A percentile compares a stretch with the other conserved stretches of the same genome.
phyloP scores from a whole-genome alignment of 1,140 invertebrate species.

The Pseudomyrmex concolor region DNA sequence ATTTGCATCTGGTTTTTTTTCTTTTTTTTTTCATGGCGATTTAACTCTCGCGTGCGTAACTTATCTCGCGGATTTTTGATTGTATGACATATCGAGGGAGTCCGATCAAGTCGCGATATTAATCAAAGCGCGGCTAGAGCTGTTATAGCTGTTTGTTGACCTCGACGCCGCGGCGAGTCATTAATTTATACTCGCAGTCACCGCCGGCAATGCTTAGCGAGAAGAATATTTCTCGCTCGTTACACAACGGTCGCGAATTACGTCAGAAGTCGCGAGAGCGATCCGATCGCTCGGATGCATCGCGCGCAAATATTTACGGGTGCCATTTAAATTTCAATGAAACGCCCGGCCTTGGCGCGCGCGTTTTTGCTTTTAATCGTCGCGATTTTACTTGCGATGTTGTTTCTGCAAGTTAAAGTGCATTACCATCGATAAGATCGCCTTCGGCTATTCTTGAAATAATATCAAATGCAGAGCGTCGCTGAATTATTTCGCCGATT shows the following conservation, averaged over 20 bases:
- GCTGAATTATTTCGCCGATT: too few relatives aligned
- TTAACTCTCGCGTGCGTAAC: not conserved
- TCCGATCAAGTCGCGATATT: conserved; percentile 21
- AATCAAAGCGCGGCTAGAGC: conserved; percentile 22
- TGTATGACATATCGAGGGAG: not conserved
- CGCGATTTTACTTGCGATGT: not conserved
- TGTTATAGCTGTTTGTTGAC: conserved; percentile 53
- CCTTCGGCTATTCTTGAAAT: not conserved
- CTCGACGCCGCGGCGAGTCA: conserved; percentile 35
- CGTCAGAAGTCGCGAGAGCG: conserved; percentile 20
- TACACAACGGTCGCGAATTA: conserved; percentile 44
- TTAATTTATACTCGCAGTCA: conserved; percentile 47
- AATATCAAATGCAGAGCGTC: too few relatives aligned
- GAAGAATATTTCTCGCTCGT: conserved; percentile 35
- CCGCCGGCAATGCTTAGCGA: conserved; percentile 37
- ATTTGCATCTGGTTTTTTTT: not conserved
- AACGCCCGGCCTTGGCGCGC: not conserved
- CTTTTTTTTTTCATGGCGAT: not conserved
- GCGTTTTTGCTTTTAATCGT: not conserved
- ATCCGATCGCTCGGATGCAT: conserved; percentile 3
- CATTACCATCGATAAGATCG: not conserved
- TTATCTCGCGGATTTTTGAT: conserved; percentile 3
- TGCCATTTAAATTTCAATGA: conserved; percentile 46
- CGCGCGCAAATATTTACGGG: conserved; percentile 33
- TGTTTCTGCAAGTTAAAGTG: not conserved